These are phyloP conservation scores for Campoplex nolae DNA, from an alignment of 2,888 invertebrate genomes.

Conservation along the genomic window DNA sequence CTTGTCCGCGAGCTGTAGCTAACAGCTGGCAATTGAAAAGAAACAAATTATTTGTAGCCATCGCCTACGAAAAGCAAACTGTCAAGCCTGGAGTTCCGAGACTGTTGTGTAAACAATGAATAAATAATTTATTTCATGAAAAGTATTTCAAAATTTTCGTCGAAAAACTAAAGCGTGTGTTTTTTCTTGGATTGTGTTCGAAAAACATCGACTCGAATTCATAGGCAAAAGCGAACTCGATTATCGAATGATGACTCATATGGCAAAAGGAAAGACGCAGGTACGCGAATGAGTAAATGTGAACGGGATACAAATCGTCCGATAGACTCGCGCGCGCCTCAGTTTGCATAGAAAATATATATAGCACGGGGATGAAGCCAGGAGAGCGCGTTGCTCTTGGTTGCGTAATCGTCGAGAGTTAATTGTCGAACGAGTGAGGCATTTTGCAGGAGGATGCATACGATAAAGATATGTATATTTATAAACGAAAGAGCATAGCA, in stretches of 20 bases:
- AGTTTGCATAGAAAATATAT: slow-evolving; percentile 8
- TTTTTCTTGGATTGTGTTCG: background rate
- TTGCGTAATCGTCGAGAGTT: slow-evolving; percentile 23
- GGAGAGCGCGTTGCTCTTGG: slow-evolving; percentile 17
- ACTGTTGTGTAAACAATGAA: background rate
- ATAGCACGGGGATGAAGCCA: slow-evolving; percentile 23
- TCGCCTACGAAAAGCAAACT: background rate
- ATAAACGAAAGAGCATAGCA: slow-evolving; percentile 7
- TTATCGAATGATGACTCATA: slow-evolving; percentile 47
- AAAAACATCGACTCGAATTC: background rate
- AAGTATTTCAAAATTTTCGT: background rate
- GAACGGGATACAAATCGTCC: background rate
- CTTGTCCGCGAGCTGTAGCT: background rate
- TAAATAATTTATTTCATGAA: background rate
- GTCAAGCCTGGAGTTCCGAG: background rate
- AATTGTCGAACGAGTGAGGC: background rate
- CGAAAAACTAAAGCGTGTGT: background rate
- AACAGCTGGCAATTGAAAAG: too few species aligned
- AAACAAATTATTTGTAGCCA: background rate
- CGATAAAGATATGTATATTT: background rate
- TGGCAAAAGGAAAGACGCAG: background rate
- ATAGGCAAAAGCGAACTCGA: slow-evolving; percentile 29
- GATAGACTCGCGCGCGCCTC: background rate
- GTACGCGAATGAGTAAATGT: background rate
- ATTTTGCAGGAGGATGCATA: background rate